Base-by-base conservation (phyloP, 1,140 invertebrate species). In the Drosophila punjabiensis region DNA sequence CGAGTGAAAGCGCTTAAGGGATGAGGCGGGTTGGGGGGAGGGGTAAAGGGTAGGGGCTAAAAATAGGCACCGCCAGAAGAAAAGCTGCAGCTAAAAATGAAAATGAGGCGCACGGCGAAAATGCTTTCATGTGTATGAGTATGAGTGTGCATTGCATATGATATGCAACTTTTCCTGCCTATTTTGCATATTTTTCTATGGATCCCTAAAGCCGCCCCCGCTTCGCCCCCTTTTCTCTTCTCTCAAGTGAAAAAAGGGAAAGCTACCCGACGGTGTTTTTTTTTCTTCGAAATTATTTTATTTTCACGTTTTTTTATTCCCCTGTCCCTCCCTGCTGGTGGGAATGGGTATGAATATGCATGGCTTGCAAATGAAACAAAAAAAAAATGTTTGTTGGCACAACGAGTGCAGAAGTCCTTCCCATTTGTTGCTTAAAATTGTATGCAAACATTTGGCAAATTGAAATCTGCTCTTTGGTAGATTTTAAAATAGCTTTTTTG, bases 161-260 rank as follows among this genome's bases (percentile, higher is more conserved):
- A 59, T 74, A 75, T 80, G 81, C 70, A 84, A 79, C 65, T 83
- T 83, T 82, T 82, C 58, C 75, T 63, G 81, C 81, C 81, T 84
- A 81, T 85, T 84, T 84, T 77, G 81, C 82, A 85, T 85, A 76
- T 80, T 75, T 80, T 79, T 79, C 62, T 61, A 63, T 60, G 41
- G 59, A 68, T 61, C 64, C 56, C 71, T 8, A 47, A 33, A 50
- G 53, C 56, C 69, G 37, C 52, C 63, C 16, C n/a, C 16, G 3
- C 11, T 6, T 6, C 9, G 4, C 48, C 14, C 9, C 2, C 24
- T 24, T 24, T 9, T 18, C 14, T 4, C 3, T 9, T 4, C 48
- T 33, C 30, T 59, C 33, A 20, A 28, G 55, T 16, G 33, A 55
- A 68, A 68, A 82, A 83, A 84, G 76, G 65, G 70, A 83, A 84